These are phyloP conservation scores for Dermatemys mawii DNA, from an alignment of 2,113 vertebrate genomes.

Conservation along the genomic window DNA sequence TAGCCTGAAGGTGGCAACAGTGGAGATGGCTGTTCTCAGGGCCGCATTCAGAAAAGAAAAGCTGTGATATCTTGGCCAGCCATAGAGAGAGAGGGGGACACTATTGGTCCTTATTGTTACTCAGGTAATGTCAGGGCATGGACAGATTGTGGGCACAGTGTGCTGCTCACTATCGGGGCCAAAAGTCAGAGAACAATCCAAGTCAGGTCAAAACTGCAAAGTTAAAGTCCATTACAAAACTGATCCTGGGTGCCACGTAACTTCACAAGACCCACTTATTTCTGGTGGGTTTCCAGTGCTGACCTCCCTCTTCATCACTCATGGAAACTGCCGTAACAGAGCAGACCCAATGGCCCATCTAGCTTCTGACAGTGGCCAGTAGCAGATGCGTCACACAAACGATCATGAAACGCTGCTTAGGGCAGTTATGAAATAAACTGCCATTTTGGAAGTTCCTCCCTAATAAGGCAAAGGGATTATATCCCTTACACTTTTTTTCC, in stretches of 20 bases:
- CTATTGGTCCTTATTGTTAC: background rate
- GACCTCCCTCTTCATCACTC: background rate
- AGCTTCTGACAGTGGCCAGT: background rate
- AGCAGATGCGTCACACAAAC: background rate
- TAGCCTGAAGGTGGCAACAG: background rate
- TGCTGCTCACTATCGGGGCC: background rate
- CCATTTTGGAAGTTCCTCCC: background rate
- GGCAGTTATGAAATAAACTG: background rate
- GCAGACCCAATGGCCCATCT: background rate
- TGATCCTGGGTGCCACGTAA: background rate
- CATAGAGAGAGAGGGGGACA: background rate
- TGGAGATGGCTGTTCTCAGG: rapidly evolving
- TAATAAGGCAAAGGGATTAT: background rate
- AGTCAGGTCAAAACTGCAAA: background rate
- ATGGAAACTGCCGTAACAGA: background rate
- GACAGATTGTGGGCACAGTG: background rate
- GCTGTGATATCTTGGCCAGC: background rate
- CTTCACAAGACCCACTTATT: background rate
- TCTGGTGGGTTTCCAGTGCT: background rate
- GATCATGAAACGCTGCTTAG: background rate
- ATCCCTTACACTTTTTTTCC: background rate
- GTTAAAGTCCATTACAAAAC: background rate
- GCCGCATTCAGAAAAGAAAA: background rate
- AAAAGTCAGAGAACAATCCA: background rate
- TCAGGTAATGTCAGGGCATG: background rate